These are phyloP conservation scores for Electrona antarctica DNA, from an alignment of 2,113 vertebrate genomes.

Conservation along the genomic window DNA sequence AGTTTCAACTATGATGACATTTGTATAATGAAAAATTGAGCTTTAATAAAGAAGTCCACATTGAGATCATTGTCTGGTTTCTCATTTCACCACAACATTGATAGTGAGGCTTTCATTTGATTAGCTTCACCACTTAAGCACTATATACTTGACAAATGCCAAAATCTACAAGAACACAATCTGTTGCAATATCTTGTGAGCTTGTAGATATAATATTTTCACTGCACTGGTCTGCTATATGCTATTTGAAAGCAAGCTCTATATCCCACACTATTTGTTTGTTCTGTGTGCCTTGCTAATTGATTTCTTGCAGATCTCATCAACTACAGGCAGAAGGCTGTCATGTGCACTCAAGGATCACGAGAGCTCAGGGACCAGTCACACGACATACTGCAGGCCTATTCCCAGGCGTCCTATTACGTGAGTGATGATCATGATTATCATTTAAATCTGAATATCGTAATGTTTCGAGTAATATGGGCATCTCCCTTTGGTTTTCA, in stretches of 20 bases:
- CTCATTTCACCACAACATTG: background rate
- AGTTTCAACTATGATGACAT: conserved; percentile 80
- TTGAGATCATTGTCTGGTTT: conserved; percentile 55
- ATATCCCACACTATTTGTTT: no score
- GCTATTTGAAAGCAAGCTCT: no score
- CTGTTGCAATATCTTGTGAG: no score
- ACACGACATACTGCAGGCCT: background rate
- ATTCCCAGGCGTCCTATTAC: no score
- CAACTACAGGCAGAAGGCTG: conserved; percentile 1
- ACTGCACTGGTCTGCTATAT: no score
- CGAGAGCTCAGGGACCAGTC: conserved; percentile 4
- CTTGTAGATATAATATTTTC: background rate
- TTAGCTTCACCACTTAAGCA: background rate
- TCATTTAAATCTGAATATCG: background rate
- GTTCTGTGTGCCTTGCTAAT: conserved; percentile 1
- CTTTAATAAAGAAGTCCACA: conserved; percentile 87
- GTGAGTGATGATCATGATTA: no score
- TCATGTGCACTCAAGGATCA: conserved; percentile 23
- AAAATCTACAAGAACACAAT: no score
- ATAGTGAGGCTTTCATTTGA: background rate
- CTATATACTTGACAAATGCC: no score
- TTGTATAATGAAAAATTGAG: conserved; percentile 84
- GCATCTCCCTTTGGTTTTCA: background rate
- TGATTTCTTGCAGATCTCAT: conserved; percentile 34
- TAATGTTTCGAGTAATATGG: background rate